Percentiles rank a stretch among this genome's conserved stretches.
These are phyloP conservation scores for Drosophila obscura DNA, from an alignment of 1,140 invertebrate genomes.

Conservation along the genomic window DNA sequence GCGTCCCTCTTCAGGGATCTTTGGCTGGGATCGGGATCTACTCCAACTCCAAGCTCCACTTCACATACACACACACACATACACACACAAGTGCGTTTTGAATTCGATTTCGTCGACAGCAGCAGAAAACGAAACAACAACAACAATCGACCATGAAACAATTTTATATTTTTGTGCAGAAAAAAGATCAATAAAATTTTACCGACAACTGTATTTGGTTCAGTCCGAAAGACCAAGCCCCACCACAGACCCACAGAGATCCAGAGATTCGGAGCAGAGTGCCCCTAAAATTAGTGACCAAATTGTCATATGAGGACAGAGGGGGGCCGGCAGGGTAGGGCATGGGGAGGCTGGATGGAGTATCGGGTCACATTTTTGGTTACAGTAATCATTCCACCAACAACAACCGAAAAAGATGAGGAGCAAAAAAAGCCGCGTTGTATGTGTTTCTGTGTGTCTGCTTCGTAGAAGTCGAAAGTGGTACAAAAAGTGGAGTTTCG, in stretches of 20 bases:
- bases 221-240: conserved; percentile 23
- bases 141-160: conserved; percentile 69
- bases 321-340: not conserved
- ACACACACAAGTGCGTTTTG: conserved; percentile 52
- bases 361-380: conserved; percentile 71
- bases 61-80: conserved; percentile 31
- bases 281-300: conserved; percentile 72
- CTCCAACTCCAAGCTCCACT: conserved; percentile 15
- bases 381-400: conserved; percentile 52
- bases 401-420: conserved; percentile 7
- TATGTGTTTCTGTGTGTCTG: conserved; percentile 1
- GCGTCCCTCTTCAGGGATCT: conserved; percentile 41
- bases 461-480: conserved; percentile 47
- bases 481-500: conserved; percentile 28
- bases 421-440: conserved; percentile 18
- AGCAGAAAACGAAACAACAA: conserved; percentile 2
- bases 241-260: not conserved
- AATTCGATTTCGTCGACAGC: conserved; percentile 63
- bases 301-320: conserved; percentile 64
- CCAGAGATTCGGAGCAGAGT: conserved; percentile 1
- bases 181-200: conserved; percentile 81
- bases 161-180: conserved; percentile 77
- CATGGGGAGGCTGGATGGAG: conserved; percentile 1
- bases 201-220: conserved; percentile 79
- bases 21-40: conserved; percentile 52